Percentiles rank a stretch among this genome's conserved stretches.
These are phyloP conservation scores for Horisme vitalbata DNA, from an alignment of 2,888 invertebrate species.

Conservation along the genomic window DNA sequence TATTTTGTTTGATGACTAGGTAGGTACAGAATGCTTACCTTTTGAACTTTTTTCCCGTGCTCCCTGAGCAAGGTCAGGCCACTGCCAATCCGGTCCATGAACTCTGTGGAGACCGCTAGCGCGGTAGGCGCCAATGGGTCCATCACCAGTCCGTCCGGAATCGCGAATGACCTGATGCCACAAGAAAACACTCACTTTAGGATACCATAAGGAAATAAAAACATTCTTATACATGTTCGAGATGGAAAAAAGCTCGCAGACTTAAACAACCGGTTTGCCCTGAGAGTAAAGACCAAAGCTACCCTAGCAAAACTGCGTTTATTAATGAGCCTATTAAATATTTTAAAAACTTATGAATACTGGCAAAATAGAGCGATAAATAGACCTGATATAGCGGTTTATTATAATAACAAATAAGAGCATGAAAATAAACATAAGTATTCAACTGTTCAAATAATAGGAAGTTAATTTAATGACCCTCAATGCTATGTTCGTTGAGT, in stretches of 20 bases:
- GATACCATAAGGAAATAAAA: constrained; percentile 10
- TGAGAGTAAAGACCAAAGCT: background rate
- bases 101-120: constrained; percentile 70
- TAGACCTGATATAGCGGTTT: too few relatives aligned
- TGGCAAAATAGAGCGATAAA: too few relatives aligned
- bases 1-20: too few relatives aligned
- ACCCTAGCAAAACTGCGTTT: too few relatives aligned
- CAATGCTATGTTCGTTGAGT: constrained; percentile 24
- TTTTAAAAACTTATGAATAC: too few relatives aligned
- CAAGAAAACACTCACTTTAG: constrained; percentile 24
- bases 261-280: background rate
- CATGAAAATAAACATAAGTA: background rate
- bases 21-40: too few relatives aligned
- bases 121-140: constrained; percentile 74
- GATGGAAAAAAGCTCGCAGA: constrained; percentile 13
- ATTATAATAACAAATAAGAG: too few relatives aligned
- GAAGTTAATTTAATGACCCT: constrained; percentile 29
- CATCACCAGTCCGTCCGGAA: constrained; percentile 76
- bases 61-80: constrained; percentile 69
- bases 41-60: constrained; percentile 76
- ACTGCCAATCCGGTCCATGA: constrained; percentile 76
- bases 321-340: too few relatives aligned
- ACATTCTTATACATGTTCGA: constrained; percentile 6
- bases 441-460: constrained; percentile 19
- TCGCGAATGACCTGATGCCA: constrained; percentile 67